Base-by-base conservation (phyloP, 2,797 vertebrate genomes). In the Pangasius krempfi region DNA sequence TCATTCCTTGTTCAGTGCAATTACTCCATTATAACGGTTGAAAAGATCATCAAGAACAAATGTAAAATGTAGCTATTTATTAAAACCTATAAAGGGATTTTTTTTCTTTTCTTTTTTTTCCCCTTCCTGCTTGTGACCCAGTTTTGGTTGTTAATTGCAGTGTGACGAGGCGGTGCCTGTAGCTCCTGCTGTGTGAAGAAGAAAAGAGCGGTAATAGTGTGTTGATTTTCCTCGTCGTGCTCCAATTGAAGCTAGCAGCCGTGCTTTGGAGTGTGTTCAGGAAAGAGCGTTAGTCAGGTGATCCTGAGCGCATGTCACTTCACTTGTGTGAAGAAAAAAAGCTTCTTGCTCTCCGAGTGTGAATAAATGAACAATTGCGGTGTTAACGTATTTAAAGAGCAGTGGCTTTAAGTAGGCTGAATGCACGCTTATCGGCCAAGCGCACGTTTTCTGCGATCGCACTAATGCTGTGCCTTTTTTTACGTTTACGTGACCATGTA, bases 221-320 rank as follows among this genome's bases (percentile, higher is more conserved):
- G 84, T 75, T 64, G 80, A 73, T 75, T 88, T 68, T 70, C 27
- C 44, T 88, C 52, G 4, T 66, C n/a, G n/a, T 52, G 56, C 40
- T 76, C 87, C 58, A 64, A 81, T 84, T 76, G 56, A 88, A 52
- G 68, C 50, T 68, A 33, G 78, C 86, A 50, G 68, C 80, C 40
- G 30, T 83, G 52, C 30, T 78, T 50, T 37, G 12, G 85, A 76
- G 84, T 60, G 33, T 75, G 84, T 58, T 73, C 66, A 58, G 70
- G 70, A 58, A n/a, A 40, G 22, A 5, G 52, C 14, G 25, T 86
- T 20, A 58, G 66, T 40, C 68, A 37, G 68, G 70, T n/a, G 84
- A 73, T 40, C 5, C 10, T 1, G n/a, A 12, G 25, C 18, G 12
- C 52, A 22, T 3, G 56, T 25, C 50, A 9, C 47, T 7, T 66